A percentile compares a stretch with the other conserved stretches of the same genome.
Conservation (phyloP, 2,113 vertebrate genomes). For the Cathartes aura region DNA sequence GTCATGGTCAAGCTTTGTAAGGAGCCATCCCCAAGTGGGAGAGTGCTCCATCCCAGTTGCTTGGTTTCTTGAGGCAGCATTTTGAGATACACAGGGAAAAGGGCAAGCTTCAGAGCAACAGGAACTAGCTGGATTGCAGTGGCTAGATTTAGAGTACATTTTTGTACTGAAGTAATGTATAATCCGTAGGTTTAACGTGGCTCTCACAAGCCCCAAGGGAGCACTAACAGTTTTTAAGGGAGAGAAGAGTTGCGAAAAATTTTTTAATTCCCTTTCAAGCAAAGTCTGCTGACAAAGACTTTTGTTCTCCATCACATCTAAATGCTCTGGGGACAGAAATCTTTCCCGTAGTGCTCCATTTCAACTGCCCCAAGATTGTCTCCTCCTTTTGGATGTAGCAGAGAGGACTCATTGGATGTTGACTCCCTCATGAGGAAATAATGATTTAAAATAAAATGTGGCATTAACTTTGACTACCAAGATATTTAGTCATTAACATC, state of each 20-base stretch:
- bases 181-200: not conserved
- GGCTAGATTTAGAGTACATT: not conserved
- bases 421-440: not conserved
- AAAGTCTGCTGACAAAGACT: constrained; percentile 24
- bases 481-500: not conserved
- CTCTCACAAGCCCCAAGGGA: not conserved
- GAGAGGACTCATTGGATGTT: not conserved
- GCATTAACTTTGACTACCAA: not conserved
- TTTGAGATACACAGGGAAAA: not conserved
- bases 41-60: not conserved
- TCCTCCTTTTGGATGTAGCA: not conserved
- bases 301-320: not conserved
- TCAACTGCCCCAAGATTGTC: not conserved
- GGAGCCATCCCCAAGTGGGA: not conserved
- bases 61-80: not conserved
- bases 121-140: not conserved
- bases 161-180: not conserved
- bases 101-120: not conserved
- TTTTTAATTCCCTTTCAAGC: not conserved
- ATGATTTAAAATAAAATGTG: not conserved
- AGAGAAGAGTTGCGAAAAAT: not conserved
- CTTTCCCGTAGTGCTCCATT: not conserved
- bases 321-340: not conserved
- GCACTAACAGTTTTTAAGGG: not conserved
- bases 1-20: not conserved